Conservation (phyloP, 2,888 invertebrate genomes). For the Troilus luridus region DNA sequence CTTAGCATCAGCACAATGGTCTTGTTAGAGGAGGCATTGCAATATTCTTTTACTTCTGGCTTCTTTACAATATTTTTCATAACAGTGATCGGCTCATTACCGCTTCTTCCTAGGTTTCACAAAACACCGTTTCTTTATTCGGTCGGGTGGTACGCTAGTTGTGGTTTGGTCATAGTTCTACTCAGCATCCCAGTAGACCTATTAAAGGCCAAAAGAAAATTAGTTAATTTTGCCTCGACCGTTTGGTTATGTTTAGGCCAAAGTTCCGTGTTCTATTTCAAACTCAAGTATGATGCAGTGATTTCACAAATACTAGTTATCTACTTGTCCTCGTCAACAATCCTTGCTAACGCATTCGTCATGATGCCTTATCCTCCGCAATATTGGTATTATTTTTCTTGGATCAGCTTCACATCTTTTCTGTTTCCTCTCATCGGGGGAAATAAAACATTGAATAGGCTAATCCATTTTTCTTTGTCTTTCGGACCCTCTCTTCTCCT, state of each 20-base stretch:
- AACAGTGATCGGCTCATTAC: not conserved
- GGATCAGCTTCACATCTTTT: not conserved
- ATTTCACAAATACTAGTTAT: slow-evolving; percentile 28
- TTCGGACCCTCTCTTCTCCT: not conserved
- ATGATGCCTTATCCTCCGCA: not conserved
- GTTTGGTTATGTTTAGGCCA: not conserved
- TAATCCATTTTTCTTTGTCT: not conserved
- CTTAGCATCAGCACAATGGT: not conserved
- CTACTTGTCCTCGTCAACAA: not conserved
- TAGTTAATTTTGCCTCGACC: not conserved
- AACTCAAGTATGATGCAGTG: not conserved
- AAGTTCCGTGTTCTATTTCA: not conserved
- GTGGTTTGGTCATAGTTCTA: slow-evolving; percentile 11
- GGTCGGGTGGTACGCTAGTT: slow-evolving; percentile 21
- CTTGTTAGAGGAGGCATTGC: not conserved
- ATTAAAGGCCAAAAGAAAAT: not conserved
- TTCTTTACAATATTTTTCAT: not conserved
- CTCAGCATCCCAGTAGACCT: not conserved
- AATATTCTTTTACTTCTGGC: not conserved
- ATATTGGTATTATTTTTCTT: slow-evolving; percentile 18
- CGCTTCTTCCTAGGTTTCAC: slow-evolving; percentile 28
- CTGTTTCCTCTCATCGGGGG: not conserved
- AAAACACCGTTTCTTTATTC: slow-evolving; percentile 30
- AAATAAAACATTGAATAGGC: not conserved
- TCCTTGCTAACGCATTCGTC: not conserved